Base-by-base conservation (phyloP, 2,888 invertebrate species). In the Phortica okadai region DNA sequence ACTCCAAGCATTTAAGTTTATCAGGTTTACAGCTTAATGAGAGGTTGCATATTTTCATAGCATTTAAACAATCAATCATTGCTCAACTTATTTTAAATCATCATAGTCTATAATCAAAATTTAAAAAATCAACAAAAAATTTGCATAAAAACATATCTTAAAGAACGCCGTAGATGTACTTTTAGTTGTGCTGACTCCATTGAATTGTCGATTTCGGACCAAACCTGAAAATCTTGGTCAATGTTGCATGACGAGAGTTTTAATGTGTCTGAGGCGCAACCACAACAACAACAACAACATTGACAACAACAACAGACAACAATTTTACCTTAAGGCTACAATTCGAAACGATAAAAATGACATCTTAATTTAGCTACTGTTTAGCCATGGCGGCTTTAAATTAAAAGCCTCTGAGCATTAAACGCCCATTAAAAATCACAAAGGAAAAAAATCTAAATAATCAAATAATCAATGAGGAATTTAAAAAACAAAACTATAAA, bases 171-270 rank as follows among this genome's bases (percentile, higher is more conserved):
- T 77, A 54, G 25, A 75, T 78, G 50, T 83, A 79, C 76, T 88
- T 88, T 79, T 83, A 90, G 89, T 77, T 90, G 86, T 83, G 89
- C 84, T 84, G 89, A 90, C 83, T 87, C 90, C 76, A 83, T 87
- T 80, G 88, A 89, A 84, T 82, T 86, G 79, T 79, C 84, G 82
- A 83, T 83, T 82, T 82, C 82, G 81, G 84, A 86, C 76, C 86
- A 85, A 77, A 80, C 84, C 72, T 83, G 83, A 72, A 41, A 44
- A 54, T 72, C 67, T 42, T 16, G 70, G 70, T 14, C 45, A 69
- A 69, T 42, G 45, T 69, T 33, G 45, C 21, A 21, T 72, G 70
- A 45, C 56, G n/a, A 67, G 42, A 50, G 41, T 50, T 66, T 33
- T 64, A 59, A 59, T 54, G 66, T 73, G 67, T 56, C 42, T 74